phyloP scores from a whole-genome alignment of 2,113 vertebrate species.

The Australoheros scitulus region DNA sequence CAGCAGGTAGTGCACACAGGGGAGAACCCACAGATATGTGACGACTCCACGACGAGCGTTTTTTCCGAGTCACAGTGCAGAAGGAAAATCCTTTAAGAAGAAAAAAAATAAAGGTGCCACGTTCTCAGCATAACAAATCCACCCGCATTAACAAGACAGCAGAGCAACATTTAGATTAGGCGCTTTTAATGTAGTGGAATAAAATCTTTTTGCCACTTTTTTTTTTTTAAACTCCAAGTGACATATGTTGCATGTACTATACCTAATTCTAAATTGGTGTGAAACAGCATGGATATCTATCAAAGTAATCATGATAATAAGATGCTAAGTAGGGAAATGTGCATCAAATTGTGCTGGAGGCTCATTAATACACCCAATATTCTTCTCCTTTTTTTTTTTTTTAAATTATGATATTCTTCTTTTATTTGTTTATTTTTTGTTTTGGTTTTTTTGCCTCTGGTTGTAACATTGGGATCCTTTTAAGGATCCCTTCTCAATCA shows the following conservation, averaged over 20 bases:
- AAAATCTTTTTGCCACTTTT: slow-evolving; percentile 36
- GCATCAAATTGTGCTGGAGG: slow-evolving; percentile 40
- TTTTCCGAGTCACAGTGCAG: slow-evolving; percentile 69
- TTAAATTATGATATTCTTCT: not conserved
- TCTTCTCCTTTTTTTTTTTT: not conserved
- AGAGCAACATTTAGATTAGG: slow-evolving; percentile 49
- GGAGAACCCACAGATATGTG: slow-evolving; percentile 47
- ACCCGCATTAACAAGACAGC: slow-evolving; percentile 50
- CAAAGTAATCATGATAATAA: slow-evolving; percentile 55
- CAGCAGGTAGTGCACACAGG: slow-evolving; percentile 57
- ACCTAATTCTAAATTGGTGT: slow-evolving; percentile 46
- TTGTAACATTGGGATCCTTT: slow-evolving; percentile 15
- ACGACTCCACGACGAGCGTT: slow-evolving; percentile 53
- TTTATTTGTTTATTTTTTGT: not conserved
- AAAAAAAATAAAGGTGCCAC: slow-evolving; percentile 9
- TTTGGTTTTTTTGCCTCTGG: slow-evolving; percentile 13
- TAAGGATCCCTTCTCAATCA: not conserved
- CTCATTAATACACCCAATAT: slow-evolving; percentile 23
- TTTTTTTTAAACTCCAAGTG: slow-evolving; percentile 19
- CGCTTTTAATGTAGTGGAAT: slow-evolving; percentile 44
- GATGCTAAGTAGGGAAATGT: slow-evolving; percentile 51
- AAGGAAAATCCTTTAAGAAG: slow-evolving; percentile 27
- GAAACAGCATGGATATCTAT: slow-evolving; percentile 42
- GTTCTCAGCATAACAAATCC: slow-evolving; percentile 58
- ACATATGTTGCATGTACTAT: slow-evolving; percentile 45